These are phyloP conservation scores for Druon quercuslanigerum DNA, from an alignment of 1,140 invertebrate genomes.

Conservation along the genomic window DNA sequence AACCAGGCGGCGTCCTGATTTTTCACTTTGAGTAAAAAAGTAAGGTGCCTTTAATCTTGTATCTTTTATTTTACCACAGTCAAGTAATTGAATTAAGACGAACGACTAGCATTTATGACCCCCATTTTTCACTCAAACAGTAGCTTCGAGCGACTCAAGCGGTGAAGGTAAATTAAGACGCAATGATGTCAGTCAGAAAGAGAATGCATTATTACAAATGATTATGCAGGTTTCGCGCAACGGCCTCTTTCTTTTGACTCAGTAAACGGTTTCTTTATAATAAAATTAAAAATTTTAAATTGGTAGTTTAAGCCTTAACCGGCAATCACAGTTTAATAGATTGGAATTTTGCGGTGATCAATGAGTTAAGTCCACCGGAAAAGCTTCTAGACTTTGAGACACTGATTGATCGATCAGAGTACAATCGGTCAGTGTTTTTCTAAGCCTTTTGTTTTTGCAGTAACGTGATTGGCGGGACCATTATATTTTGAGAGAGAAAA, in stretches of 20 bases:
- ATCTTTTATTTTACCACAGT: background rate
- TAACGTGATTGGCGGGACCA: background rate
- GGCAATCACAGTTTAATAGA: background rate
- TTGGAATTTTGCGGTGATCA: conserved; percentile 7
- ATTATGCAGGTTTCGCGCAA: background rate
- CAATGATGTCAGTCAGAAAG: conserved; percentile 5
- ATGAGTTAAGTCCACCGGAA: background rate
- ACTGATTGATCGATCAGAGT: conserved; percentile 16
- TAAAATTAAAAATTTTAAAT: background rate
- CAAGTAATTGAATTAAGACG: conserved; percentile 5
- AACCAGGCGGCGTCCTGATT: conserved; percentile 2
- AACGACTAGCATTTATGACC: conserved; percentile 8
- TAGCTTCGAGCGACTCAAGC: background rate
- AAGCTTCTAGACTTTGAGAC: conserved; percentile 8
- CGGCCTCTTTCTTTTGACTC: background rate
- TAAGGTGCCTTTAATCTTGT: background rate
- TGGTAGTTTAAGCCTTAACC: background rate
- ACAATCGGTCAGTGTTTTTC: conserved; percentile 22
- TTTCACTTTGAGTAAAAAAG: background rate
- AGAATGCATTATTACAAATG: background rate
- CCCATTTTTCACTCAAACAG: background rate
- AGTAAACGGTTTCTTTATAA: background rate
- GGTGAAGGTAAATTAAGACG: conserved; percentile 1
- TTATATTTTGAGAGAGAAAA: background rate
- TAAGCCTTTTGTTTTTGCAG: background rate